A percentile compares a stretch with the other conserved stretches of the same genome.
phyloP scores from a whole-genome alignment of 1,140 invertebrate genomes.

The Aradophagus sp. region DNA sequence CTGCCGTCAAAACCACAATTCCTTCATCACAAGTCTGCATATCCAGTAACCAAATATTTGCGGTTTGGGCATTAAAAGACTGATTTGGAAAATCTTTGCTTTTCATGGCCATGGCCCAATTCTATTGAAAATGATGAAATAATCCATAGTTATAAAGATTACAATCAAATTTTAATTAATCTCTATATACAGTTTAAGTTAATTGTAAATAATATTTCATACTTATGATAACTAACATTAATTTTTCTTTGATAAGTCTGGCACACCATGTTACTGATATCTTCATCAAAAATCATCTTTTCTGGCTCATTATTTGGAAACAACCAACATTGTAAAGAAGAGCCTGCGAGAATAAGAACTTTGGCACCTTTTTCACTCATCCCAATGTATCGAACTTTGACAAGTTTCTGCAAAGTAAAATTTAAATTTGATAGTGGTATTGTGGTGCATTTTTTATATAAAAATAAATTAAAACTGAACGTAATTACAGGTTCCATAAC shows the following conservation, averaged over 20 bases:
- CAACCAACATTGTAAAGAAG: slow-evolving; percentile 82
- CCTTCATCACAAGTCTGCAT: slow-evolving; percentile 81
- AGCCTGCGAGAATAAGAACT: slow-evolving; percentile 81
- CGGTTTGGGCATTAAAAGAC: slow-evolving; percentile 68
- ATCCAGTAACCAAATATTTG: slow-evolving; percentile 81
- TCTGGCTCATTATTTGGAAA: slow-evolving; percentile 76
- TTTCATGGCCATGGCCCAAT: slow-evolving; percentile 30
- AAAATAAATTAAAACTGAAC: too few species aligned
- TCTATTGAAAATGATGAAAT: slow-evolving; percentile 25
- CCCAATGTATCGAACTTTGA: slow-evolving; percentile 75
- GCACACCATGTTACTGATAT: slow-evolving; percentile 78
- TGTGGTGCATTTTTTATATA: too few species aligned
- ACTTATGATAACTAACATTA: slow-evolving; percentile 76
- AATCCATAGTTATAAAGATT: too few species aligned
- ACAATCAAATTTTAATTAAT: too few species aligned
- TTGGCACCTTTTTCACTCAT: slow-evolving; percentile 72
- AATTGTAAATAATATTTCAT: too few species aligned
- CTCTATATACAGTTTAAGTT: too few species aligned
- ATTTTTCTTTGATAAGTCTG: slow-evolving; percentile 78
- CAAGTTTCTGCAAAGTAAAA: slow-evolving; percentile 75
- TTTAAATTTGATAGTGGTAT: neutral
- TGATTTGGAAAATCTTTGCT: slow-evolving; percentile 65
- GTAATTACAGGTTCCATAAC: slow-evolving; percentile 84
- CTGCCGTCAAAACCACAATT: slow-evolving; percentile 83
- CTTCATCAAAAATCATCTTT: slow-evolving; percentile 79